Base-by-base conservation (phyloP, 2,797 vertebrate species). In the Pantherophis alleghaniensis region DNA sequence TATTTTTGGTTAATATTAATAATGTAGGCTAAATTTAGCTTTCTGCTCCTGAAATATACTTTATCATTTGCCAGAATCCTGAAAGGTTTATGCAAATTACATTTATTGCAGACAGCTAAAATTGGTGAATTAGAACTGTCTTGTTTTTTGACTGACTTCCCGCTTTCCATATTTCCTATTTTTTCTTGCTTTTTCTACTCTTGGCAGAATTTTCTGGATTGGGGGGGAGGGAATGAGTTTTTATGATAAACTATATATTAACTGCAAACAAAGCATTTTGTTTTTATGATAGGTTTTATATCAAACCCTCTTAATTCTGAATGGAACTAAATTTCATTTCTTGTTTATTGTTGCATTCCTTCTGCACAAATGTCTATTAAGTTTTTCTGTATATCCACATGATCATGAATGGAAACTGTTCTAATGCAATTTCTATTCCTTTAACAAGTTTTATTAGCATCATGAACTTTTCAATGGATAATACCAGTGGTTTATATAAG, bases 81-180 rank as follows among this genome's bases (percentile, higher is more conserved):
- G 32, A 59, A n/a, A 60, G 56, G 42, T 13, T 26, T 86, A 60
- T 91, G 74, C 56, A 60, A 42, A 83, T 83, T 83, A 47, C 37
- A 60, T 86, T 91, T 83, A 86, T 56, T 90, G 69, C 53, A 42
- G 57, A 42, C 74, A 86, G 28, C 83, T 91, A 91, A 91, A 91
- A 60, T 86, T 47, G 74, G 56, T 57, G 26, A 60, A 86, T 90
- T 55, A 90, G 9, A 22, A 69, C 16, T 90, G 51, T 47, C 63
- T 69, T 47, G 51, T 10, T 83, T 91, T 28, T 91, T 47, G 90
- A 57, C 47, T 22, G 55, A 63, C 63, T 90, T 90, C 7, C 53
- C 37, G n/a, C 24, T 55, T 32, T 60, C 37, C 26, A 51, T 37
- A 56, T 22, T 74, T 59, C 26, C 56, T n/a, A 7, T 47, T 61